phyloP scores from a whole-genome alignment of 35 echinoderm and acorn worm genomes.

The Lytechinus variegatus region DNA sequence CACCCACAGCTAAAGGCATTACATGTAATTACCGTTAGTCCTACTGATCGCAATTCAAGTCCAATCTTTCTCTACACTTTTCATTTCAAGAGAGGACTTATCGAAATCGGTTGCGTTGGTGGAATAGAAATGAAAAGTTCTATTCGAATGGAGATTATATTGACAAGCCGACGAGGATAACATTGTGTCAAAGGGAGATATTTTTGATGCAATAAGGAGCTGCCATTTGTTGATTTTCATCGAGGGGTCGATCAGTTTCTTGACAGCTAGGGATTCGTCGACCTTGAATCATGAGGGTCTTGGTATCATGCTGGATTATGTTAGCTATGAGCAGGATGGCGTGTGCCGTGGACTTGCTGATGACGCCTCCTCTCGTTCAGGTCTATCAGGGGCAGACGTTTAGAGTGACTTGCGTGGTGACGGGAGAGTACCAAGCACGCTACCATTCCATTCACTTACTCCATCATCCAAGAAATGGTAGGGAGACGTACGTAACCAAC shows the following conservation, averaged over 20 bases:
- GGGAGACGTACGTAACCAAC: neutral
- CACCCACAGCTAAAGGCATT: neutral
- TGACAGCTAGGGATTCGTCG: constrained; percentile 35
- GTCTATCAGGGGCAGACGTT: constrained; percentile 14
- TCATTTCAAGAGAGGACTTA: neutral
- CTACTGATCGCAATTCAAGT: neutral
- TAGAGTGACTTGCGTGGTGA: constrained; percentile 24
- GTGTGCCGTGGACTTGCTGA: constrained; percentile 29
- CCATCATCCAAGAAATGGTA: neutral
- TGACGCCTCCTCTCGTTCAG: constrained; percentile 21
- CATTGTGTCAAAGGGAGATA: neutral
- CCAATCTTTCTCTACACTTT: neutral
- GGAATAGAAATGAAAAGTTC: neutral
- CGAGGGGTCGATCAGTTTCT: neutral
- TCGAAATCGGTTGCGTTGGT: neutral
- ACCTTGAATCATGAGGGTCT: constrained; percentile 23
- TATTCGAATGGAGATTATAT: neutral
- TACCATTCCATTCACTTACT: constrained; percentile 28
- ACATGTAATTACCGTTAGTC: neutral
- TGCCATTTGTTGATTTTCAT: neutral
- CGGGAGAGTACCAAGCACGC: constrained; percentile 24
- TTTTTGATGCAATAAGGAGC: neutral
- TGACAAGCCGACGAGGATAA: neutral
- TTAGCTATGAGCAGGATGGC: neutral
- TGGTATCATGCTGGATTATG: neutral